Base-by-base conservation (phyloP, 2,888 invertebrate species). In the Ellobium chinense region DNA sequence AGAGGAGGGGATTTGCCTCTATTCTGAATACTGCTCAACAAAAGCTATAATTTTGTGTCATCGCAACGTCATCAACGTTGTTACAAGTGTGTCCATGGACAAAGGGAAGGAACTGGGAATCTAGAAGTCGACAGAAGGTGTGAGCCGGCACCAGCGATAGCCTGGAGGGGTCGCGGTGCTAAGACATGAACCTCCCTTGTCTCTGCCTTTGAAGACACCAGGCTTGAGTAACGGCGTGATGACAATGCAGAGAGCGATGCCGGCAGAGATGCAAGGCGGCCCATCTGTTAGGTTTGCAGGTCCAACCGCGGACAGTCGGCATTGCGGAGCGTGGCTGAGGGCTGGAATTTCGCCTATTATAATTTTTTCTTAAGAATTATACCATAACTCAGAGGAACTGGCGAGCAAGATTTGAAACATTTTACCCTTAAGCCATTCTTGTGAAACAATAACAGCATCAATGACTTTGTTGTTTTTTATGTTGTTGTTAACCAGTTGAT, bases 61-160 rank as follows among this genome's bases (percentile, higher is more conserved):
- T 56, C 34, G 46, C 56, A 70, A 70, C 70, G 70, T 70, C 70
- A 70, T 70, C 31, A 56, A 70, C 56, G 54, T 56, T 56, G 54
- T 34, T 56, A 21, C 54, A 56, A 54, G n/a, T 14, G 7, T 1
- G 54, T 18, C 5, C 21, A 2, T 56, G 70, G 54, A 70, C 70
- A 70, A 70, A 70, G 70, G 56, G 29, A 21, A n/a, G 21, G 70
- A 56, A 56, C 12, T 31, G 56, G n/a, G n/a, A 29, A 70, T 70
- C 70, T 56, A 70, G 56, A 70, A 70, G 54, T 70, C 70, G 70
- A 70, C 70, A 70, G 70, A 70, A 70, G 70, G 70, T 70, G 56
- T 54, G 70, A 70, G 70, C 54, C 70, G 70, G 70, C 34, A 56
- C 70, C 56, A 56, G 70, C 70, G 56, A 70, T 70, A 9, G 56